Conservation (phyloP, 2,888 invertebrate species). For the Helleia helle region DNA sequence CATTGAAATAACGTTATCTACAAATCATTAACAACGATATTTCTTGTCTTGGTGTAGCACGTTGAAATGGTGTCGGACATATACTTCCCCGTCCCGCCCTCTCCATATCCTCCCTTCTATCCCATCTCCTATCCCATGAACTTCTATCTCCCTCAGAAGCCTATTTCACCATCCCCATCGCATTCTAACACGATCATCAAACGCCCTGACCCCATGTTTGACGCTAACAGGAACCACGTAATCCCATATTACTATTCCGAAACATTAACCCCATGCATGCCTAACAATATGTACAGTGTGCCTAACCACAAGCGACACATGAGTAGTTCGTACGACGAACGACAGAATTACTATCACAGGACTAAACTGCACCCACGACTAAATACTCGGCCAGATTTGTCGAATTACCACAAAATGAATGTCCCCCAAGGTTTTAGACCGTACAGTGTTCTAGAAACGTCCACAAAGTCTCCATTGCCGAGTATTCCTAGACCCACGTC, state of each 20-base stretch:
- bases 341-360: slow-evolving; percentile 42
- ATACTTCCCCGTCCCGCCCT: slow-evolving; percentile 75
- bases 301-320: slow-evolving; percentile 49
- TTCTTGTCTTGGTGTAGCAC: slow-evolving; percentile 77
- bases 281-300: slow-evolving; percentile 50
- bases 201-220: slow-evolving; percentile 61
- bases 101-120: slow-evolving; percentile 59
- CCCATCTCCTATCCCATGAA: slow-evolving; percentile 62
- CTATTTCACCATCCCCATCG: slow-evolving; percentile 33
- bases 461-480: slow-evolving; percentile 40
- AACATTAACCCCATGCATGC: slow-evolving; percentile 58
- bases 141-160: slow-evolving; percentile 53
- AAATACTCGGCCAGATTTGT: slow-evolving; percentile 39
- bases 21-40: slow-evolving; percentile 51
- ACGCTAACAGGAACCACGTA: slow-evolving; percentile 73
- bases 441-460: slow-evolving; percentile 57
- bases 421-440: slow-evolving; percentile 51
- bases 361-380: slow-evolving; percentile 37
- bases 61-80: slow-evolving; percentile 85
- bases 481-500: slow-evolving; percentile 53
- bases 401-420: slow-evolving; percentile 39
- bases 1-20: slow-evolving; percentile 6
- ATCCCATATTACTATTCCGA: slow-evolving; percentile 66
- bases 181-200: slow-evolving; percentile 38
- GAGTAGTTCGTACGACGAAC: slow-evolving; percentile 48